Base-by-base conservation (phyloP, 1,140 invertebrate species). In the Drusus annulatus region DNA sequence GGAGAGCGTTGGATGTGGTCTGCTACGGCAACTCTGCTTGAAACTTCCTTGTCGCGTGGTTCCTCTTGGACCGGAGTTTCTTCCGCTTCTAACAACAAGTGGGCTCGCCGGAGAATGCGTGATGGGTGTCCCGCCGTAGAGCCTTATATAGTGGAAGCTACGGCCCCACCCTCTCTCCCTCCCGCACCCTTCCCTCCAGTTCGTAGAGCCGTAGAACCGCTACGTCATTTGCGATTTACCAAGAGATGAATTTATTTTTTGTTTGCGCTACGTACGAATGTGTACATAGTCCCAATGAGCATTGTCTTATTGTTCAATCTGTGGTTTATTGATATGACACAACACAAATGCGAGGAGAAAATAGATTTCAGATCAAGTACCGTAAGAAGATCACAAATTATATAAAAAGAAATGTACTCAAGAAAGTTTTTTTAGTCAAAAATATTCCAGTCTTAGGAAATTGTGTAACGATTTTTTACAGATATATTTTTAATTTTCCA, bases 31-130 rank as follows among this genome's bases (percentile, higher is more conserved):
- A 60, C 56, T 60, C 23, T 60, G 36, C 36, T 45, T 8, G 7
- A 16, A 65, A 65, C 62, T 45, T 45, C 36, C 28, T 65, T 65
- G 25, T 28, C 25, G 62, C 62, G 62, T 28, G 62, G 62, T 65
- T 23, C 56, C 28, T 65, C 62, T 65, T 60, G 56, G 17, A 60
- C 56, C 10, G 56, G 62, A 65, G 28, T 45, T 21, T 65, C 68
- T 71, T 71, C 68, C 36, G 28, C n/a, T 31, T 50, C 68, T 19
- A 71, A 71, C 68, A 71, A 71, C 68, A 71, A 71, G 68, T 71
- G 56, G 74, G 74, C 56, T 74, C 71, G 56, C 52, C 31, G 54
- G 56, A 62, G 74, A 76, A 56, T 76, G 74, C 52, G 74, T 76
- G 58, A 21, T 56, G 56, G 56, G 31, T 56, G 56, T 31, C 25